A percentile compares a stretch with the other conserved stretches of the same genome.
These are phyloP conservation scores for Prosapia bicincta DNA, from an alignment of 2,888 invertebrate species.

Conservation along the genomic window DNA sequence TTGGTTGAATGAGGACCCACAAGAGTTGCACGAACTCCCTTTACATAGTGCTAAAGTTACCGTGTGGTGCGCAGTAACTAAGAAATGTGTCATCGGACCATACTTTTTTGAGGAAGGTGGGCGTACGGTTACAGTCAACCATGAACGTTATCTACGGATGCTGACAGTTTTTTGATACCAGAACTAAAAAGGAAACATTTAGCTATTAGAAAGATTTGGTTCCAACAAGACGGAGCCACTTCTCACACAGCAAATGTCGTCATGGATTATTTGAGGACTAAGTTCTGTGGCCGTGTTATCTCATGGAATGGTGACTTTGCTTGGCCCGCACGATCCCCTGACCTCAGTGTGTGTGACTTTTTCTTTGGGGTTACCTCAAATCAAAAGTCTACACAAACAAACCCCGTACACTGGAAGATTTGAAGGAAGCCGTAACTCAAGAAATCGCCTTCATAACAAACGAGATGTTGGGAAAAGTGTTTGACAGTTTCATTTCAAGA, in stretches of 20 bases:
- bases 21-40: conserved; percentile 20
- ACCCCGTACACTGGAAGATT: no score
- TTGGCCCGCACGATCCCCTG: no score
- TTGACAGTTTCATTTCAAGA: no score
- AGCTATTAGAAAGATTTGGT: background rate
- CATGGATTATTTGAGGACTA: no score
- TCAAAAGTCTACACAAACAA: no score
- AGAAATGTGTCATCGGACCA: conserved; percentile 22
- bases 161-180: conserved; percentile 9
- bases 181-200: background rate
- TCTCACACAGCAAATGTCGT: conserved; percentile 12
- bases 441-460: no score
- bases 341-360: no score
- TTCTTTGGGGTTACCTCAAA: no score
- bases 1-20: background rate
- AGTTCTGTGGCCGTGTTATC: no score
- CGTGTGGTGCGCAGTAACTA: conserved; percentile 20
- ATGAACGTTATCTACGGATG: conserved; percentile 22
- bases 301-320: no score
- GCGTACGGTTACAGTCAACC: conserved; percentile 24
- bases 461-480: no score
- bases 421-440: no score
- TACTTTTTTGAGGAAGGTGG: conserved; percentile 18
- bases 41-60: conserved; percentile 26
- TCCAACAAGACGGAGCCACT: conserved; percentile 11